Evolutionary conservation across 2,797 vertebrate species (phyloP), one percentile per base, ranked within the genome.

Genomic region (Falco peregrinus): DNA sequence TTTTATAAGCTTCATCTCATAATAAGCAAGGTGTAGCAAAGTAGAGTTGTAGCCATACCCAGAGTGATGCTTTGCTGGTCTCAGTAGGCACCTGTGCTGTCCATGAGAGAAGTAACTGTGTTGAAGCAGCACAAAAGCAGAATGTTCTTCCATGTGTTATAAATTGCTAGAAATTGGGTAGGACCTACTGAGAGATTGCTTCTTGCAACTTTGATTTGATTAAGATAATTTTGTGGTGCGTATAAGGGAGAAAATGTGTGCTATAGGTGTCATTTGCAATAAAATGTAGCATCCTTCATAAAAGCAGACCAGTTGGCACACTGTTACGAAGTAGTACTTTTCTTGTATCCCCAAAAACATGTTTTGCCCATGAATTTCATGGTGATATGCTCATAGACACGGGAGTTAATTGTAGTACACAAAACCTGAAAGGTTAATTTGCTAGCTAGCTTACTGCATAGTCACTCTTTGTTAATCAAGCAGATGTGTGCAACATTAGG

Each of bases 111-210:
- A 79, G 45, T 45, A 43, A 70, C 33, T 50, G 39, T 68, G 21
- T 19, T 51, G 35, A 54, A 82, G 54, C 50, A 91, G 79, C 70
- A 96, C 91, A 89, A 89, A 83, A 63, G 69, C 17, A 75, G 87
- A 91, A 65, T 37, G 26, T 67, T 93, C 47, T 89, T 80, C 77
- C 19, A 28, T 20, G 21, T 50, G 80, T 77, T 92, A 63, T 29
- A 79, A 92, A 79, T 61, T 70, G 60, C 85, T 94, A 67, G 85
- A 95, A 93, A 79, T 92, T 75, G 84, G 43, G 41, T 68, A 69
- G 63, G 50, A 83, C 74, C 28, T 85, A 31, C 43, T 71, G 87
- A 90, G 91, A 88, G 50, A 87, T 39, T 64, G 39, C 31, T 16
- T 37, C 76, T 75, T 76, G 33, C 6, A 28, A 65, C 68, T 85